Conservation (phyloP, 2,113 vertebrate species). For the Acrocephalus kingi region DNA sequence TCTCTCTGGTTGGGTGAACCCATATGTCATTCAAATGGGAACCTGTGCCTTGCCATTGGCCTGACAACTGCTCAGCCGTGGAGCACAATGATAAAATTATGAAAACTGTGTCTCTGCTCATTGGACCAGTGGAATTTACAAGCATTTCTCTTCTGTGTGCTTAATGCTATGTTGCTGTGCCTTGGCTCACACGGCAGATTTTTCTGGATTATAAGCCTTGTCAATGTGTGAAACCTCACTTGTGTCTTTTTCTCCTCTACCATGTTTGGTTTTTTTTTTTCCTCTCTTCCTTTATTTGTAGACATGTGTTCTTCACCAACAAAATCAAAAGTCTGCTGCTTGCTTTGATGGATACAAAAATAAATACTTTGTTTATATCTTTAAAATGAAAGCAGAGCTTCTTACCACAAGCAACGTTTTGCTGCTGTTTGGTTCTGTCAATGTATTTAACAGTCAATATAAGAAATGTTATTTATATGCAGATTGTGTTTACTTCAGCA, state of each 20-base stretch:
- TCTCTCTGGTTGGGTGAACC: constrained; percentile 86
- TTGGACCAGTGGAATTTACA: constrained; percentile 82
- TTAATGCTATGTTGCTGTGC: neutral
- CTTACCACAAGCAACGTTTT: neutral
- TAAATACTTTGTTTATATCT: constrained; percentile 7
- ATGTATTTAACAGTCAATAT: constrained; percentile 11
- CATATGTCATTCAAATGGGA: constrained; percentile 89
- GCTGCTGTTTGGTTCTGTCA: neutral
- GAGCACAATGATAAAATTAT: constrained; percentile 81
- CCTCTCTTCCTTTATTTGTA: neutral
- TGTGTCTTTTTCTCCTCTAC: neutral
- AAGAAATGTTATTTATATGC: constrained; percentile 10
- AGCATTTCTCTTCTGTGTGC: constrained; percentile 50
- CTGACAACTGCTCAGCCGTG: constrained; percentile 76
- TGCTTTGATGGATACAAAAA: constrained; percentile 40
- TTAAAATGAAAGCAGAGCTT: constrained; percentile 26
- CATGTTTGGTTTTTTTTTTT: neutral
- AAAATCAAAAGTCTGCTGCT: constrained; percentile 5
- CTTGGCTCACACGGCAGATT: neutral
- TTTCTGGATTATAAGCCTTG: constrained; percentile 58
- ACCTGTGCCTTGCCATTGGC: constrained; percentile 77
- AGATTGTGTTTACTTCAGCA: constrained; percentile 3
- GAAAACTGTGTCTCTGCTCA: constrained; percentile 84
- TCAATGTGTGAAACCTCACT: constrained; percentile 30
- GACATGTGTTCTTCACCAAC: neutral